A percentile compares a stretch with the other conserved stretches of the same genome.
Conservation (phyloP, 2,797 vertebrate species). For the Cyprinella venusta region DNA sequence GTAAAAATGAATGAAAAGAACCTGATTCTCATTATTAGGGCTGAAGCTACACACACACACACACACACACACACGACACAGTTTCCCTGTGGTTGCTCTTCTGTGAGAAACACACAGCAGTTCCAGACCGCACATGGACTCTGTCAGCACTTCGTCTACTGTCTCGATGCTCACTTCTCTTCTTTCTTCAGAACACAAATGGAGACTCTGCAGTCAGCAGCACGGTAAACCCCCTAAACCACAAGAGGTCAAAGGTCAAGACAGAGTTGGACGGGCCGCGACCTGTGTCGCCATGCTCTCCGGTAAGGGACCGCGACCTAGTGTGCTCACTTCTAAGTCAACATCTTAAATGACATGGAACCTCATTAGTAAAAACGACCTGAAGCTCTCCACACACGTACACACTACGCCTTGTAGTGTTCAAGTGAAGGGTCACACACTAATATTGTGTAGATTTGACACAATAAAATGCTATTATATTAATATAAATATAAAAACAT, state of each 20-base stretch:
- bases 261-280: constrained; percentile 81
- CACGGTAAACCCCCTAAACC: constrained; percentile 84
- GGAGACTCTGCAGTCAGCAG: constrained; percentile 89
- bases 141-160: background rate
- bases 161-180: constrained; percentile 53
- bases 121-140: constrained; percentile 9
- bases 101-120: constrained; percentile 21
- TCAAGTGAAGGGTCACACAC: background rate
- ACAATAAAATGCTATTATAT: background rate
- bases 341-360: background rate
- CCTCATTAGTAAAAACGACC: background rate
- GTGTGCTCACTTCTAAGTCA: background rate
- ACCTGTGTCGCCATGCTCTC: constrained; percentile 70
- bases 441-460: background rate
- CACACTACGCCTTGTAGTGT: background rate
- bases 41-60: background rate
- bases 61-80: background rate
- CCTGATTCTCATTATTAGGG: background rate
- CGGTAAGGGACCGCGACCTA: constrained; percentile 61
- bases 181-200: constrained; percentile 66
- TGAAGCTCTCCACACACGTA: background rate
- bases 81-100: constrained; percentile 8
- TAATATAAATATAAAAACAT: background rate
- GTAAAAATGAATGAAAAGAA: background rate
- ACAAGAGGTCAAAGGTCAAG: constrained; percentile 94